These are phyloP conservation scores for Bostrychus sinensis DNA, from an alignment of 2,113 vertebrate genomes.

Conservation along the genomic window DNA sequence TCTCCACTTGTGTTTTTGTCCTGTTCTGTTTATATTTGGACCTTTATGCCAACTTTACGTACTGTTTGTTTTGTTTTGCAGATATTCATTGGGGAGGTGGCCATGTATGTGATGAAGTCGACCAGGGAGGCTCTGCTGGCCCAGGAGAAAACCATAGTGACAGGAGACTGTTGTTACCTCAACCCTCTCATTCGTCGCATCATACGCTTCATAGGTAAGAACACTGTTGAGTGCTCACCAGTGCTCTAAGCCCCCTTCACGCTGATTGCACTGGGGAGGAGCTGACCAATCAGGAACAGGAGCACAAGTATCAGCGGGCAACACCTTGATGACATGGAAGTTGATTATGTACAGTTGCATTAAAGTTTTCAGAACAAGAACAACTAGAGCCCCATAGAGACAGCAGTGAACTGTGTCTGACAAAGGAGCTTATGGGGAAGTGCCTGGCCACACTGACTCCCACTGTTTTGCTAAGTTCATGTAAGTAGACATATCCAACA, in stretches of 20 bases:
- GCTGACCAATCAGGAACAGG: slow-evolving; percentile 3
- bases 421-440: too few species aligned
- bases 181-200: slow-evolving; percentile 94
- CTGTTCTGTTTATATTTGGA: background rate
- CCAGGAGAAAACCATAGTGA: slow-evolving; percentile 97
- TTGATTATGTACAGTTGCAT: background rate
- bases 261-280: background rate
- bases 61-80: slow-evolving; percentile 47
- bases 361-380: too few species aligned
- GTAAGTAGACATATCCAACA: too few species aligned
- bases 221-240: background rate
- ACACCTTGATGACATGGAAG: background rate
- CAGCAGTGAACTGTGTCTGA: too few species aligned
- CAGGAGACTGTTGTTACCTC: slow-evolving; percentile 98
- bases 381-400: too few species aligned
- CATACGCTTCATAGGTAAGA: slow-evolving; percentile 94
- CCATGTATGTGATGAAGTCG: slow-evolving; percentile 97
- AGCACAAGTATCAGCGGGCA: background rate
- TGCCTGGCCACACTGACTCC: too few species aligned
- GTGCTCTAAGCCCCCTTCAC: background rate
- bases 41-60: background rate
- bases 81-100: slow-evolving; percentile 97
- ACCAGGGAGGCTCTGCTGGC: slow-evolving; percentile 90
- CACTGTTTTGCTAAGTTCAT: too few species aligned
- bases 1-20: background rate